These are phyloP conservation scores for Homarus americanus DNA, from an alignment of 1,140 invertebrate genomes.

Conservation along the genomic window DNA sequence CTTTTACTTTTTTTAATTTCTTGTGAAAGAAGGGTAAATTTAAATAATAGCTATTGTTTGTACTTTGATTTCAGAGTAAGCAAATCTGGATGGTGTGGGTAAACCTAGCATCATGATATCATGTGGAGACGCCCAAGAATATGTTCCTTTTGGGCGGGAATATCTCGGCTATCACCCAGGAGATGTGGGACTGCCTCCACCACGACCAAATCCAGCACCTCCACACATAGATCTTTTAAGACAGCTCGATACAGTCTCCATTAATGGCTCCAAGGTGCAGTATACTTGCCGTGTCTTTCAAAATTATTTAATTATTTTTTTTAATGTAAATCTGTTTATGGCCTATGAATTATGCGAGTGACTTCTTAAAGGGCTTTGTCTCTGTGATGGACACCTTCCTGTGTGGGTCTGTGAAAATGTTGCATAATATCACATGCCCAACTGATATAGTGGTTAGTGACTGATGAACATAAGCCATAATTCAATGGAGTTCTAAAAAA, in stretches of 20 bases:
- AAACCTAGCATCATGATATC: slow-evolving; percentile 66
- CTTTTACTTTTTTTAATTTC: too few relatives aligned
- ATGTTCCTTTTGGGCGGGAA: slow-evolving; percentile 91
- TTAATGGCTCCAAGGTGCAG: slow-evolving; percentile 63
- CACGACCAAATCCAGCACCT: slow-evolving; percentile 25
- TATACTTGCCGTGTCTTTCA: not conserved
- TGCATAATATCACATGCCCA: too few relatives aligned
- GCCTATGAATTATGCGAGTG: too few relatives aligned
- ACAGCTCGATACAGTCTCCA: slow-evolving; percentile 58
- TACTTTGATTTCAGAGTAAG: slow-evolving; percentile 27
- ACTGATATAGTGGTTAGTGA: too few relatives aligned
- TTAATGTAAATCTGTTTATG: too few relatives aligned
- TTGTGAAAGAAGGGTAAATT: too few relatives aligned
- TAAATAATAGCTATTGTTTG: not conserved
- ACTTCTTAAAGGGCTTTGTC: too few relatives aligned
- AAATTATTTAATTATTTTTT: too few relatives aligned
- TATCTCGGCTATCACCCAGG: slow-evolving; percentile 89
- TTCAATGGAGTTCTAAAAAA: too few relatives aligned
- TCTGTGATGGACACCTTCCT: too few relatives aligned
- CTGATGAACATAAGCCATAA: too few relatives aligned
- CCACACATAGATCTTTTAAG: slow-evolving; percentile 53
- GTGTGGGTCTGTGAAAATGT: too few relatives aligned
- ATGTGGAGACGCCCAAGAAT: slow-evolving; percentile 83
- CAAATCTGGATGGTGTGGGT: slow-evolving; percentile 65
- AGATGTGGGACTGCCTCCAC: slow-evolving; percentile 77